Conservation (phyloP, 2,797 vertebrate genomes). For the Pseudocheirus occidentalis region DNA sequence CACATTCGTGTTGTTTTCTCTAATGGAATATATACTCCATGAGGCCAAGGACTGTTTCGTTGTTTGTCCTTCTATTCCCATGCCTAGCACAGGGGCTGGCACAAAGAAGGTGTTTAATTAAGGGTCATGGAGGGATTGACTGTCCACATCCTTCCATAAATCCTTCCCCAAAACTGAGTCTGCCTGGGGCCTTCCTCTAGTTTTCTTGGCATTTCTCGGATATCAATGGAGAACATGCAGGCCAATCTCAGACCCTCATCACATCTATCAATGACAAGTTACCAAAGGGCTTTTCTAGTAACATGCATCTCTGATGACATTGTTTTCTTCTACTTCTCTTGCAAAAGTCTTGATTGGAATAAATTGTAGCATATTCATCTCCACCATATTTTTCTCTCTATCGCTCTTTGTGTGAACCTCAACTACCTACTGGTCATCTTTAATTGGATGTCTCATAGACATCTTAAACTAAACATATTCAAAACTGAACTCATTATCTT, state of each 20-base stretch:
- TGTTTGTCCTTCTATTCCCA: neutral
- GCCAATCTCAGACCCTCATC: neutral
- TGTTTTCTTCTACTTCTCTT: neutral
- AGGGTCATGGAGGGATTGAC: conserved; percentile 8
- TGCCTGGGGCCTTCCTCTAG: neutral
- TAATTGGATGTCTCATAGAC: neutral
- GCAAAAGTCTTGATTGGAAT: neutral
- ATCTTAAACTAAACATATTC: neutral
- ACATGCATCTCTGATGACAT: neutral
- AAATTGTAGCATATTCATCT: neutral
- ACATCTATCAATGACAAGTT: neutral
- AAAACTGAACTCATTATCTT: neutral
- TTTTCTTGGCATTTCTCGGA: neutral
- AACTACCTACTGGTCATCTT: neutral
- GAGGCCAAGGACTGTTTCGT: conserved; percentile 11
- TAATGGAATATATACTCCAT: neutral
- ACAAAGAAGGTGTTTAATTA: neutral
- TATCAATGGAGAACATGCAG: neutral
- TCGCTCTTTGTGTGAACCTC: neutral
- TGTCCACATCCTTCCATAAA: neutral
- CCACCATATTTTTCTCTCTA: neutral
- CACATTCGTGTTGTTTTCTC: neutral
- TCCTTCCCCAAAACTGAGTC: neutral
- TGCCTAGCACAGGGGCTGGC: neutral
- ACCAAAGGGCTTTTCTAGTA: neutral